phyloP scores from a whole-genome alignment of 2,113 vertebrate genomes.

The Xenopus borealis region DNA sequence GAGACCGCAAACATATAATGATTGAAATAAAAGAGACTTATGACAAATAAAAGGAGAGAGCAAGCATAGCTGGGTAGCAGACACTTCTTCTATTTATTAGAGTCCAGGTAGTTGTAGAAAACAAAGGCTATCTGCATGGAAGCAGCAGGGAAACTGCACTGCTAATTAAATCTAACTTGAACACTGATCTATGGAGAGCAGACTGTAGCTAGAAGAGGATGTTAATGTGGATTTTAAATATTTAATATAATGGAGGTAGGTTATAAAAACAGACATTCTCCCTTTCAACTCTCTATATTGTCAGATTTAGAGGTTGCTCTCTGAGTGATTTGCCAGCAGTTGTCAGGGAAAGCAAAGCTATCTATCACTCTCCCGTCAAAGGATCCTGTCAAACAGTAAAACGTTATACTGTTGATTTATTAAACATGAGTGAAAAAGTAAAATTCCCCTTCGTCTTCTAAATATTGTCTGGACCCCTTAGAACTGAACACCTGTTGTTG shows the following conservation, averaged over 20 bases:
- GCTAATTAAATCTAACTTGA: conserved; percentile 78
- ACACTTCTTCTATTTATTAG: conserved; percentile 62
- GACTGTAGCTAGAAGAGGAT: conserved; percentile 71
- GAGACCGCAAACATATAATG: too few relatives aligned
- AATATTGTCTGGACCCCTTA: conserved; percentile 53
- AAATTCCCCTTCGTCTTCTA: conserved; percentile 45
- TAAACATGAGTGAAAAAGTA: conserved; percentile 56
- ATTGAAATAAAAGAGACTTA: too few relatives aligned
- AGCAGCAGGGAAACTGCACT: conserved; percentile 58
- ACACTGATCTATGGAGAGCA: conserved; percentile 67
- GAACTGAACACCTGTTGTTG: conserved; percentile 72
- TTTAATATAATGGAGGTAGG: conserved; percentile 91
- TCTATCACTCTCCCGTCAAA: conserved; percentile 68
- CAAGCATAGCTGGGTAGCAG: conserved; percentile 50
- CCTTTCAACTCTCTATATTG: conserved; percentile 95
- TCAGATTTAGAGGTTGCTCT: conserved; percentile 91
- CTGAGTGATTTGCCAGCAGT: conserved; percentile 88
- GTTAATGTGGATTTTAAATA: conserved; percentile 77
- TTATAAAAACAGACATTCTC: conserved; percentile 97
- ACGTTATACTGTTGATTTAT: conserved; percentile 77
- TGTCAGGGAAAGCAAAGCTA: conserved; percentile 74
- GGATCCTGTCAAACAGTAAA: conserved; percentile 70
- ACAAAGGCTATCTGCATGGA: conserved; percentile 58
- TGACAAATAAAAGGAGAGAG: neutral
- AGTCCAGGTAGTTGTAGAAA: conserved; percentile 70